Conservation (phyloP, 2,888 invertebrate genomes). For the Leptura quadrifasciata region DNA sequence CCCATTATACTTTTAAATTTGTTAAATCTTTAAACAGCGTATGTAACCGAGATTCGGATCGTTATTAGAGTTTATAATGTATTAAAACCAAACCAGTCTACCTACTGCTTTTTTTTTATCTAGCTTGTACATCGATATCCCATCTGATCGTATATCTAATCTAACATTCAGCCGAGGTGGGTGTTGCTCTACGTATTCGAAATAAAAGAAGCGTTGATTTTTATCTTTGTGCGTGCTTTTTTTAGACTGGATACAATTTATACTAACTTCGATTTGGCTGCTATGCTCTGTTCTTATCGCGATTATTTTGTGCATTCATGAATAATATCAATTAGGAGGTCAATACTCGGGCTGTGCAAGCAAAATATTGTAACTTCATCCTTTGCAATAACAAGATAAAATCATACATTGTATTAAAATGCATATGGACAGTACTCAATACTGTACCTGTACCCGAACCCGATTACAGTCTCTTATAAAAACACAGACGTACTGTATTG, state of each 20-base stretch:
- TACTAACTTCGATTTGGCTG: constrained; percentile 18
- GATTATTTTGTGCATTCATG: constrained; percentile 3
- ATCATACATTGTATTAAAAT: too few species aligned
- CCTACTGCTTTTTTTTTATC: constrained; percentile 35
- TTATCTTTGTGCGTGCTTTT: constrained; percentile 28
- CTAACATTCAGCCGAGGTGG: constrained; percentile 33
- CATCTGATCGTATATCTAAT: constrained; percentile 38
- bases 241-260: constrained; percentile 21
- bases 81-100: constrained; percentile 32
- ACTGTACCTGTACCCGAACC: too few species aligned
- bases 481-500: too few species aligned
- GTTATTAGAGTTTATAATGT: constrained; percentile 30
- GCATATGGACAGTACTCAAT: too few species aligned
- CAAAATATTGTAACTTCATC: neutral
- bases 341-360: neutral
- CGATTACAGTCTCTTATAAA: too few species aligned
- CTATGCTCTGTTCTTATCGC: neutral
- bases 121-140: constrained; percentile 24
- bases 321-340: neutral
- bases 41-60: constrained; percentile 28
- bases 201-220: constrained; percentile 31
- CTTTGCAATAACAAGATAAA: too few species aligned
- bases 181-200: constrained; percentile 28
- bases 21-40: neutral
- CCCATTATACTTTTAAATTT: constrained; percentile 52